Evolutionary conservation across 37 sponge, comb jelly and placozoan genomes (phyloP).

Genomic region (Lycopodina hypogea): DNA sequence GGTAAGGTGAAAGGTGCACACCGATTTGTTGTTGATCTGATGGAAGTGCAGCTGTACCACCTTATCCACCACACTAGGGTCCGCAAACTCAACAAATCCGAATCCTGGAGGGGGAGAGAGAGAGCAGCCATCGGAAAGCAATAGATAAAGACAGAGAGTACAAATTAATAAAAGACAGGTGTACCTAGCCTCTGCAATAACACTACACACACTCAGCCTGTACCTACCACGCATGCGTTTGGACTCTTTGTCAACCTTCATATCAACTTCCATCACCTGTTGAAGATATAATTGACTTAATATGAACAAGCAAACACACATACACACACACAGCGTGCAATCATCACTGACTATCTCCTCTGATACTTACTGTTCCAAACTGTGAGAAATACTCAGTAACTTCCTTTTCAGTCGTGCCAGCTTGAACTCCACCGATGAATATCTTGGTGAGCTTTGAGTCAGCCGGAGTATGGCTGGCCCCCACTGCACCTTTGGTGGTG

Average conservation of each 20-base stretch:
- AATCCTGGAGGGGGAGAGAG: conserved; percentile 35
- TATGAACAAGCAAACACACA: too few species aligned
- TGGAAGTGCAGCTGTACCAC: conserved; percentile 32
- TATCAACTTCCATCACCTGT: conserved; percentile 32
- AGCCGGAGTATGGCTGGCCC: neutral
- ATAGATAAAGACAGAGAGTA: neutral
- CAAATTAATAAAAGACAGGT: neutral
- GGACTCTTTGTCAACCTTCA: conserved; percentile 46
- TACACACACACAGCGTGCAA: too few species aligned
- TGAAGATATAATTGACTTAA: neutral
- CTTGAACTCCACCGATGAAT: conserved; percentile 64
- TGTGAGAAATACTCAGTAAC: conserved; percentile 28
- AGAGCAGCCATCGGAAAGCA: neutral
- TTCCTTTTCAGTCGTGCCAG: conserved; percentile 43
- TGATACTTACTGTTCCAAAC: conserved; percentile 31
- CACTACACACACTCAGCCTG: too few species aligned
- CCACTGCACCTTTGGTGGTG: neutral
- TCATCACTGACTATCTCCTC: neutral
- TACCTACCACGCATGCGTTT: conserved; percentile 52
- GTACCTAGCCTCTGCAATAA: too few species aligned
- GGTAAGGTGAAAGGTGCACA: conserved; percentile 38
- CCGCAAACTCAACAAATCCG: conserved; percentile 63
- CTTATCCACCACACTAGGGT: conserved; percentile 27
- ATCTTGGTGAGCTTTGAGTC: conserved; percentile 28
- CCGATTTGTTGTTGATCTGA: conserved; percentile 41